Percentiles rank a stretch among this genome's conserved stretches.
Conservation (phyloP, 2,888 invertebrate species). For the Oscheius sp. region DNA sequence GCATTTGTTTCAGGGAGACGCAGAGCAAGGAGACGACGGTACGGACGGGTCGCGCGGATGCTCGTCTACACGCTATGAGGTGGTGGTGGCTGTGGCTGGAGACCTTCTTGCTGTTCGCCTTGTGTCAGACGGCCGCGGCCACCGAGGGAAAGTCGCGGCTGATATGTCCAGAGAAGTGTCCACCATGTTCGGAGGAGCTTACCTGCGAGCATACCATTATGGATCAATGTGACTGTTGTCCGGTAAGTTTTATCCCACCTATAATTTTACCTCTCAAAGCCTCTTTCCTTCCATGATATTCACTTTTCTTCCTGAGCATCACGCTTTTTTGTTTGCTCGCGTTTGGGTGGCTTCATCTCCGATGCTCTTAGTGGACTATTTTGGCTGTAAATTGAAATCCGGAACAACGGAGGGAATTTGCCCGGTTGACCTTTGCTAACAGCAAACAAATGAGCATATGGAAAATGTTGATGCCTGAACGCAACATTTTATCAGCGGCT, state of each 20-base stretch:
- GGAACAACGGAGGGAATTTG: not conserved
- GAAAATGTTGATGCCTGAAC: conserved; percentile 4
- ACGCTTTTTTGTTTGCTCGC: conserved; percentile 34
- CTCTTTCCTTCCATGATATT: not conserved
- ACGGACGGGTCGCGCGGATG: conserved; percentile 35
- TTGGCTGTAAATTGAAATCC: not conserved
- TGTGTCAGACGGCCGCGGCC: conserved; percentile 22
- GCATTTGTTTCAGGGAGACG: conserved; percentile 28
- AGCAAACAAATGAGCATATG: not conserved
- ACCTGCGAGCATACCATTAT: conserved; percentile 40
- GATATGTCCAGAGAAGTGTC: conserved; percentile 35
- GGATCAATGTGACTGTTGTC: conserved; percentile 58
- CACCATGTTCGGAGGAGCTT: conserved; percentile 40
- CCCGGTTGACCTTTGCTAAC: not conserved
- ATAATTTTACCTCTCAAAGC: not conserved
- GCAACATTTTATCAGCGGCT: conserved; percentile 26
- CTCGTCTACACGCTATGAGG: conserved; percentile 40
- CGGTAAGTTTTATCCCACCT: conserved; percentile 41
- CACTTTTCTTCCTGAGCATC: conserved; percentile 10
- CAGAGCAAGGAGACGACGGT: conserved; percentile 32
- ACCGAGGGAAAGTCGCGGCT: conserved; percentile 31
- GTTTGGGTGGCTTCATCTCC: conserved; percentile 23
- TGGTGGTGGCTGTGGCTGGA: conserved; percentile 34
- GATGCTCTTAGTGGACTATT: conserved; percentile 16
- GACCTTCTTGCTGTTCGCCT: conserved; percentile 29